These are phyloP conservation scores for Aproaerema taeniolella DNA, from an alignment of 2,888 invertebrate genomes.

Conservation along the genomic window DNA sequence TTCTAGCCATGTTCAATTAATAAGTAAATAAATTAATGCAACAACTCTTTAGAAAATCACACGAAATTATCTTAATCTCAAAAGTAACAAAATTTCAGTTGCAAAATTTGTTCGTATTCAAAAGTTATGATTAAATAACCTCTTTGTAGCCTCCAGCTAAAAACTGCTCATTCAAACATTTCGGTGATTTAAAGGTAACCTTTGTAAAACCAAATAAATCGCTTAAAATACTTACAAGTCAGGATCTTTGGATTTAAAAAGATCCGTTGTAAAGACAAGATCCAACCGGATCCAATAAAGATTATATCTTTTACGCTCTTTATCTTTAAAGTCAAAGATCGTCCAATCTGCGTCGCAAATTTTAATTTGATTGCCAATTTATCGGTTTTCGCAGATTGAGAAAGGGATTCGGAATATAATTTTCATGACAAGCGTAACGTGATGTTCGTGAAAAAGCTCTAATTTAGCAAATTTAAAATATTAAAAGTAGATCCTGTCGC, in stretches of 20 bases:
- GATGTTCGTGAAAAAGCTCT: no score
- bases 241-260: neutral
- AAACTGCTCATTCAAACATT: constrained; percentile 1
- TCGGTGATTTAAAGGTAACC: neutral
- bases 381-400: no score
- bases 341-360: neutral
- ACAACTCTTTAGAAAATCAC: no score
- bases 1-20: no score
- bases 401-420: no score
- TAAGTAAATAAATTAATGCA: no score
- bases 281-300: constrained; percentile 4
- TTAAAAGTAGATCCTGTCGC: no score
- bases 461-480: no score
- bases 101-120: neutral
- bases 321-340: neutral
- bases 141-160: no score
- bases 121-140: neutral
- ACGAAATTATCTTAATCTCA: neutral
- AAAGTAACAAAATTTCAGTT: neutral
- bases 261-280: neutral
- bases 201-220: constrained; percentile 1
- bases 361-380: neutral
- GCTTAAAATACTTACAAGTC: constrained; percentile 3
- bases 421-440: no score
- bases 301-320: constrained; percentile 6